Base-by-base conservation (phyloP, 2,113 vertebrate genomes). In the Malurus melanocephalus region DNA sequence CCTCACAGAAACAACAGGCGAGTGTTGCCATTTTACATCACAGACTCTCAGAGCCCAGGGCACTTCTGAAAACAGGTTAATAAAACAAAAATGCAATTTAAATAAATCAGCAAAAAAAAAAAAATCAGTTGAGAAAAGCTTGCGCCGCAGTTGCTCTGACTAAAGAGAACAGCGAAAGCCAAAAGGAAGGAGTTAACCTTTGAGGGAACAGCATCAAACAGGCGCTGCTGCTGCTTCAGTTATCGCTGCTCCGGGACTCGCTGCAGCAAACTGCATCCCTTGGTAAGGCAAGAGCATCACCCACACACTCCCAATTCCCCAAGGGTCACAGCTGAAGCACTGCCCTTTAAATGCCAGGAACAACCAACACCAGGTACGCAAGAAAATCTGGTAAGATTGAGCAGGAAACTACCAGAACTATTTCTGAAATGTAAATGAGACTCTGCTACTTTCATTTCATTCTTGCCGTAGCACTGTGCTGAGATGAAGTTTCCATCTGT, bases 361-460 rank as follows among this genome's bases (percentile, higher is more conserved):
- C 78, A 75, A 80, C 85, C 78, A 74, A 30, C 49, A 84, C 2
- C 88, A 73, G 91, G 90, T 88, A 92, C 76, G 7, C 75, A 4
- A 69, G 85, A 64, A 94, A 95, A 96, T 89, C 93, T 91, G 92
- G 95, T 93, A 66, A 66, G 77, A 77, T 64, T 18, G 94, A 96
- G 94, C 93, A 96, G 95, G 96, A 97, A 96, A 96, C 94, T 90
- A 80, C 92, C 88, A 92, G 96, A 95, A 97, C 93, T 93, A 96
- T 96, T 96, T 97, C 93, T 97, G 93, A 95, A 96, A 97, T 95
- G 96, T 96, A 96, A 97, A 96, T 96, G 95, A 94, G 94, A 88
- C 84, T 93, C 96, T 78, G 92, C 94, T 95, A 93, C 96, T 96
- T 97, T 97, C 94, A 75, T 94, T 97, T 96, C 96, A 86, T 92